Conservation (phyloP, 2,888 invertebrate genomes). For the Dioctria rufipes region DNA sequence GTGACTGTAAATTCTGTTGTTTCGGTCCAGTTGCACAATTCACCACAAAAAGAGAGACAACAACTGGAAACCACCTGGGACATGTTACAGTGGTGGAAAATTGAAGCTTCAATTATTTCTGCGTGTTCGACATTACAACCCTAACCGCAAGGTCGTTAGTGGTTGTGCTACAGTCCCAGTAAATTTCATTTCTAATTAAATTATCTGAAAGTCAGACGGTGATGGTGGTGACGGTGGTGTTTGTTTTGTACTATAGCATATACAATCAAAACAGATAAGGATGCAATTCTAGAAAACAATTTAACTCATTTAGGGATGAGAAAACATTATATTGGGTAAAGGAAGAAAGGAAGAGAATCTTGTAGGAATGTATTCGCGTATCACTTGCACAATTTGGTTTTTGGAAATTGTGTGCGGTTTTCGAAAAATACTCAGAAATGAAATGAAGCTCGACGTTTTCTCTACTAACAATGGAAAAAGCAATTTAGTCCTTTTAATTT, state of each 20-base stretch:
- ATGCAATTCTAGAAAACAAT: conserved; percentile 22
- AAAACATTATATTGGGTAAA: not conserved
- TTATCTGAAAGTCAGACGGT: conserved; percentile 7
- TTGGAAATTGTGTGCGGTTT: not conserved
- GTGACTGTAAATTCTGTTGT: too few species aligned
- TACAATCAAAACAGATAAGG: not conserved
- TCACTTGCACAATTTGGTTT: not conserved
- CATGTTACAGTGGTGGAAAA: not conserved
- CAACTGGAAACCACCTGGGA: too few species aligned
- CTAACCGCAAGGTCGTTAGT: conserved; percentile 26
- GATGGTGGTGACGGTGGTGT: not conserved
- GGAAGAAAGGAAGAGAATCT: not conserved
- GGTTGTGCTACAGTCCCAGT: conserved; percentile 31
- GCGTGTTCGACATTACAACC: conserved; percentile 31
- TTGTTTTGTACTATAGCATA: not conserved
- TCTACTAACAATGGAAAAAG: too few species aligned
- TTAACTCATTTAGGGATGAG: conserved; percentile 25
- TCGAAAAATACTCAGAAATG: not conserved
- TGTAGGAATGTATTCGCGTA: not conserved
- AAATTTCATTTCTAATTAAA: conserved; percentile 42
- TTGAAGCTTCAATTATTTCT: conserved; percentile 30
- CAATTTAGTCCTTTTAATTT: too few species aligned
- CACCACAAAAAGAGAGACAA: too few species aligned
- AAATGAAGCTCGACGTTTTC: too few species aligned
- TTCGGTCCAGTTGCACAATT: too few species aligned